phyloP scores from a whole-genome alignment of 2,113 vertebrate species.

The Microcebus tavaratra region DNA sequence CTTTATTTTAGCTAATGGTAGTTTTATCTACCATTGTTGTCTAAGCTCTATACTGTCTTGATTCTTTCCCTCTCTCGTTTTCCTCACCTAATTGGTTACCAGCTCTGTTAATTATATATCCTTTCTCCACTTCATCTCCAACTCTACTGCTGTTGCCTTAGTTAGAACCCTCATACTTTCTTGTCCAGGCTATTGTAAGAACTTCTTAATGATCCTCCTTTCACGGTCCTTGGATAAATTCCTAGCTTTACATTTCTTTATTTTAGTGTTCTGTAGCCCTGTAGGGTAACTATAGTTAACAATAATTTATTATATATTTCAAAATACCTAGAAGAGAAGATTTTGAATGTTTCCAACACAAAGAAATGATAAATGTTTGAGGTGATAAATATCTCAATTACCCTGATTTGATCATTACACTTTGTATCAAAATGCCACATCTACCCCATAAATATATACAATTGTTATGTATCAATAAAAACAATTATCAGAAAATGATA shows the following conservation, averaged over 20 bases:
- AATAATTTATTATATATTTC: neutral
- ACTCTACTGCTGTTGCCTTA: neutral
- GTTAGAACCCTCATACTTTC: neutral
- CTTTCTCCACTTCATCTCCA: neutral
- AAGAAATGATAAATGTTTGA: neutral
- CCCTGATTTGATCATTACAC: neutral
- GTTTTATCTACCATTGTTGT: neutral
- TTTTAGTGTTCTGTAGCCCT: neutral
- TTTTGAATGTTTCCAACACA: neutral
- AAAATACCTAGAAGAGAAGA: neutral
- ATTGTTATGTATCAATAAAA: neutral
- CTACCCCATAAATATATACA: neutral
- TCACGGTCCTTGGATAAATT: neutral
- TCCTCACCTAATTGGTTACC: neutral
- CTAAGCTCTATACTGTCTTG: neutral
- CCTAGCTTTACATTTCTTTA: constrained; percentile 2
- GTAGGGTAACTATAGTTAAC: neutral
- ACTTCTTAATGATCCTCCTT: neutral
- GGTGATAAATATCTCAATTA: neutral
- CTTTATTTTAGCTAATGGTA: neutral
- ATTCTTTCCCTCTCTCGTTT: neutral
- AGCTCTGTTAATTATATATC: neutral
- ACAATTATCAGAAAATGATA: neutral
- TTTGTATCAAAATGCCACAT: neutral
- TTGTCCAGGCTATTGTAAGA: neutral